Conservation (phyloP, 2,888 invertebrate species). For the Leptinotarsa peninsularis region DNA sequence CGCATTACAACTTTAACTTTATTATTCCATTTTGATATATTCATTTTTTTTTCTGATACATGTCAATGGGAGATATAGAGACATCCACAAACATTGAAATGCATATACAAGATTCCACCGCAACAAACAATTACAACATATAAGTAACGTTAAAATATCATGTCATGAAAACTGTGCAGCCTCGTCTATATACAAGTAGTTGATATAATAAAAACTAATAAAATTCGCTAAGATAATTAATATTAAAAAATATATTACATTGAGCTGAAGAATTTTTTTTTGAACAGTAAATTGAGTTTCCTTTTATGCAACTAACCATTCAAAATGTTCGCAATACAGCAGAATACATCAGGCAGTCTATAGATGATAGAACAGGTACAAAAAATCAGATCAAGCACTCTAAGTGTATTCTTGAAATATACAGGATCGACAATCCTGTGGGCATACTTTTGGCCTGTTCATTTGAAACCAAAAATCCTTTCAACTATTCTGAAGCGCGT, state of each 20-base stretch:
- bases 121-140: background rate
- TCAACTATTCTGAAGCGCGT: background rate
- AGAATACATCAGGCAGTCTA: conserved; percentile 16
- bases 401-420: background rate
- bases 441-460: conserved; percentile 6
- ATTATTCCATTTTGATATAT: no score
- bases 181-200: conserved; percentile 12
- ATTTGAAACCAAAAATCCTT: background rate
- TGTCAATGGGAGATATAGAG: background rate
- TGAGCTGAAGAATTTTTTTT: conserved; percentile 6
- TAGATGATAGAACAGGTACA: conserved; percentile 18
- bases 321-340: conserved; percentile 3
- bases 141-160: background rate
- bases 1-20: no score
- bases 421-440: background rate
- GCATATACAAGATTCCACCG: conserved; percentile 4
- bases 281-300: background rate
- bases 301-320: background rate
- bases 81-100: background rate
- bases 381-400: conserved; percentile 16
- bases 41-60: no score
- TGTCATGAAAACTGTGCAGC: conserved; percentile 9
- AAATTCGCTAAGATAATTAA: conserved; percentile 9
- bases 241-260: conserved; percentile 13
- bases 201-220: conserved; percentile 16